Percentiles rank a stretch among this genome's conserved stretches.
These are phyloP conservation scores for Portevinia maculata DNA, from an alignment of 2,888 invertebrate species.

Conservation along the genomic window DNA sequence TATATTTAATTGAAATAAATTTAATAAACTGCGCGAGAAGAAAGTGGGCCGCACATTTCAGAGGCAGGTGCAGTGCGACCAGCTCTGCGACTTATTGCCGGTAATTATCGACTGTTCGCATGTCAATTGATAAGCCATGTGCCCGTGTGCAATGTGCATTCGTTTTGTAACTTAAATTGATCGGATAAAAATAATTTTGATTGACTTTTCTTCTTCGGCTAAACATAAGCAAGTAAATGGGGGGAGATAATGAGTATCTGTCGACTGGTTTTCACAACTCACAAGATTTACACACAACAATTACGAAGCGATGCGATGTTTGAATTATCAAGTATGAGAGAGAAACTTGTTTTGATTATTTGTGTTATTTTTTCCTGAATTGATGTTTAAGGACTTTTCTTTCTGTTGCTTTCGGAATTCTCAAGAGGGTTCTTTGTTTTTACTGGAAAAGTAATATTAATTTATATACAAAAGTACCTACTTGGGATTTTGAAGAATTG, in stretches of 20 bases:
- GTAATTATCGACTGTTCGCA: conserved; percentile 52
- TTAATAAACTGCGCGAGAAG: conserved; percentile 40
- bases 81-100: conserved; percentile 32
- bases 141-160: conserved; percentile 39
- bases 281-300: conserved; percentile 1
- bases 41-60: conserved; percentile 56
- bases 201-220: conserved; percentile 9
- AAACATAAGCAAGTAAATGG: background rate
- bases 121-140: conserved; percentile 58
- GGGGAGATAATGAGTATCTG: background rate
- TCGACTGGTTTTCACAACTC: conserved; percentile 14
- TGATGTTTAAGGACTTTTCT: background rate
- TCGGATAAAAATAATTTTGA: conserved; percentile 49
- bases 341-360: background rate
- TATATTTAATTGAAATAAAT: conserved; percentile 63
- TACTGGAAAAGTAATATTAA: background rate
- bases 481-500: no score
- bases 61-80: conserved; percentile 58
- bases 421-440: background rate
- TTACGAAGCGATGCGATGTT: background rate
- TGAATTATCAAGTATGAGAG: background rate
- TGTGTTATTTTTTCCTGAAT: background rate
- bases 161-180: conserved; percentile 56
- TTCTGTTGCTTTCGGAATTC: background rate
- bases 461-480: no score